phyloP scores from a whole-genome alignment of 2,888 invertebrate genomes.

The Campoplex nolae region DNA sequence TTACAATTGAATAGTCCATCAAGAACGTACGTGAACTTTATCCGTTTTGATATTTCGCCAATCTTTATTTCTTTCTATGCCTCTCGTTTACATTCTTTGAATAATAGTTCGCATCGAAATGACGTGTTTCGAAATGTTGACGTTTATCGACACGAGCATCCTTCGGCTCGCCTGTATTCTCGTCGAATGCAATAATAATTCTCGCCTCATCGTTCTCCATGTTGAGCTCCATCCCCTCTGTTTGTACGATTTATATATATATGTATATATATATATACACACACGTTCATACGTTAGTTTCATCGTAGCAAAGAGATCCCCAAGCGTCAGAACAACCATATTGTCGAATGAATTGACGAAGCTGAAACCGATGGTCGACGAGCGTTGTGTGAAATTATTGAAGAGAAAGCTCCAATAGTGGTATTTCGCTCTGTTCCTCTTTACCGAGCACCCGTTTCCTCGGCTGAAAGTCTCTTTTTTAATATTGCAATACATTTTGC shows the following conservation, averaged over 20 bases:
- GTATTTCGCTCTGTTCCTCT: constrained; percentile 51
- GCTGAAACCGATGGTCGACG: constrained; percentile 40
- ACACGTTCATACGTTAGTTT: neutral
- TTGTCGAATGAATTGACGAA: constrained; percentile 55
- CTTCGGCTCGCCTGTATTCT: constrained; percentile 14
- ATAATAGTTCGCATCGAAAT: constrained; percentile 39
- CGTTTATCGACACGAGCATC: constrained; percentile 47
- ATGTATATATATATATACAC: neutral
- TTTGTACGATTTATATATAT: neutral
- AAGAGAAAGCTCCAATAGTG: constrained; percentile 62
- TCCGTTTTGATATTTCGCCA: neutral
- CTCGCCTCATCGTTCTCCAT: constrained; percentile 45
- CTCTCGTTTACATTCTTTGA: constrained; percentile 18
- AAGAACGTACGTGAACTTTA: neutral
- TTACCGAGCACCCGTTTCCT: neutral
- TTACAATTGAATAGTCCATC: neutral
- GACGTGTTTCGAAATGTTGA: constrained; percentile 35
- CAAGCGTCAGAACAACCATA: constrained; percentile 33
- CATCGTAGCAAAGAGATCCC: neutral
- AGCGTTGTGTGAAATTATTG: constrained; percentile 72
- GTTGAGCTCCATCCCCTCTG: constrained; percentile 8
- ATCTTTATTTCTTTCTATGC: neutral
- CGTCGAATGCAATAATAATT: constrained; percentile 59
- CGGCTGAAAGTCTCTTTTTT: constrained; percentile 3
- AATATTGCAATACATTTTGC: neutral